Evolutionary conservation across 2,888 invertebrate genomes (phyloP).

Genomic region (Alentia gelatinosa): DNA sequence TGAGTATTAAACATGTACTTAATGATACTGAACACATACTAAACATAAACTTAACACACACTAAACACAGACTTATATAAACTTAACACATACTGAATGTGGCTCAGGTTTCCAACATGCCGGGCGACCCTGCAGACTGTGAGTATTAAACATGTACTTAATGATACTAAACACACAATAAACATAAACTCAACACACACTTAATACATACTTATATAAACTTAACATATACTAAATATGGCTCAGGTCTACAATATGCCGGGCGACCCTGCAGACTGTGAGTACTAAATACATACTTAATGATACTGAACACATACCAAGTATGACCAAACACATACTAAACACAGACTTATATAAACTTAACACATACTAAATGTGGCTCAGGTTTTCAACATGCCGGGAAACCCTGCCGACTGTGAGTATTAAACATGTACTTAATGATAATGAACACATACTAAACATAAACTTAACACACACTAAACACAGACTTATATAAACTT

Average conservation of each 20-base stretch:
- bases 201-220: too few species aligned
- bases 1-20: background rate
- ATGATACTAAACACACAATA: background rate
- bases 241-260: background rate
- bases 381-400: too few species aligned
- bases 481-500: too few species aligned
- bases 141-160: background rate
- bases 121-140: background rate
- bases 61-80: background rate
- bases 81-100: background rate
- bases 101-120: too few species aligned
- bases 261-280: conserved; percentile 7
- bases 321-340: background rate
- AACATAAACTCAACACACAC: background rate
- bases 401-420: background rate
- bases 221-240: too few species aligned
- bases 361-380: too few species aligned
- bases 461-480: background rate
- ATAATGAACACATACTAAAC: background rate
- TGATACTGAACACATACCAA: background rate
- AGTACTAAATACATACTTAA: background rate
- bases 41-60: background rate
- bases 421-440: background rate
- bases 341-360: background rate
- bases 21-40: background rate